Evolutionary conservation across 2,797 vertebrate genomes (phyloP), one percentile per base, ranked within the genome.

Genomic region (Pagetopsis macropterus): DNA sequence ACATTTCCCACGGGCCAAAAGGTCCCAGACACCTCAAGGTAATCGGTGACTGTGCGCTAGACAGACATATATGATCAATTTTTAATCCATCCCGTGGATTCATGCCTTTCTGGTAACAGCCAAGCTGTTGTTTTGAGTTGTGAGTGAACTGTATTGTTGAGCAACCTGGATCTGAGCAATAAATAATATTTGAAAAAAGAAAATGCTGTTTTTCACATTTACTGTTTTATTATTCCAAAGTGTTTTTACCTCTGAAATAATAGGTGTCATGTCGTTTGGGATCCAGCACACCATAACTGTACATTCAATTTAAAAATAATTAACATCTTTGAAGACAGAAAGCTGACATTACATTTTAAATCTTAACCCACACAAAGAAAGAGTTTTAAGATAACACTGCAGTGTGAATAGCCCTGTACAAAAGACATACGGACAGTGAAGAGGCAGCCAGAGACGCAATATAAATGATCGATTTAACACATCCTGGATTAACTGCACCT

Each of bases 131-230:
- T 93, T 92, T 93, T 93, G 87, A 94, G 91, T 91, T 92, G 89
- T 92, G 92, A 93, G 88, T 93, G 91, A 93, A 93, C 90, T 94
- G 91, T 94, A 94, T 93, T 94, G 93, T 90, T 92, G 92, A 94
- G 92, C 92, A 93, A 94, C 92, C 92, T 94, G 93, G 93, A 95
- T 93, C 93, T 92, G 92, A 95, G 95, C 93, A 95, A 95, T 95
- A 95, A 95, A 94, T 89, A 93, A 85, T 86, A 93, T 92, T 92
- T 91, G 88, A 90, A 83, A 51, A 90, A 92, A 83, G 64, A 72
- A 37, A 67, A 41, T 16, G 0, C 4, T 9, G 13, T 37, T 50
- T 44, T 3, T 46, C 1, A 7, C 12, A 0, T 14, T 70, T 59
- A 14, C 9, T 8, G 5, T 79, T 80, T 76, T 66, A 57, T 78